Evolutionary conservation across 2,113 vertebrate species (phyloP).

Genomic region (Anser brachyrhynchus): DNA sequence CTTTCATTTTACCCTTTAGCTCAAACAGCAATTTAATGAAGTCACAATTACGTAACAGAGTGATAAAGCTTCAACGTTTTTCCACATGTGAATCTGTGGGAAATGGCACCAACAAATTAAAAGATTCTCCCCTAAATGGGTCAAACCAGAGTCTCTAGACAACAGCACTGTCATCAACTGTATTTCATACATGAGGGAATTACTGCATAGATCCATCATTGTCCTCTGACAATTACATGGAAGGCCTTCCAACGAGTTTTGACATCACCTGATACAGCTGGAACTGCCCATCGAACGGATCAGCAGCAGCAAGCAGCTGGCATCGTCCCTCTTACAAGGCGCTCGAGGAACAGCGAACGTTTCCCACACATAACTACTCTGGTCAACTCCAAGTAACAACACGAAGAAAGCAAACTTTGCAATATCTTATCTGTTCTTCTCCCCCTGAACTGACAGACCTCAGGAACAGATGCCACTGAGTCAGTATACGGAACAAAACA

Average conservation of each 20-base stretch:
- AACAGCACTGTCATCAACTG: background rate
- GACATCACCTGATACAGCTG: background rate
- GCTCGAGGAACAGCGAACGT: background rate
- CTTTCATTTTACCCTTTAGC: background rate
- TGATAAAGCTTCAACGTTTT: background rate
- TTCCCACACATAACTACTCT: background rate
- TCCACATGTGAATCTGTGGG: background rate
- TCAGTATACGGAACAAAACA: conserved; percentile 18
- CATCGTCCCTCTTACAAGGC: background rate
- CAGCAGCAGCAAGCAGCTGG: background rate
- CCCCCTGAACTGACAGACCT: background rate
- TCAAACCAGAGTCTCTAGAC: background rate
- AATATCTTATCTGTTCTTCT: background rate
- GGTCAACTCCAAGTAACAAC: background rate
- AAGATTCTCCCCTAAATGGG: background rate
- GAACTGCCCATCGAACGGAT: fast-evolving
- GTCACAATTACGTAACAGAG: fast-evolving
- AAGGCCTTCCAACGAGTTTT: background rate
- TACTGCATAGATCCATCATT: background rate
- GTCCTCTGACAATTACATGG: background rate
- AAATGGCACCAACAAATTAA: background rate
- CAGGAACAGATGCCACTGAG: conserved; percentile 43
- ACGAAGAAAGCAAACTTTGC: background rate
- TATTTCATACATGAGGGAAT: background rate
- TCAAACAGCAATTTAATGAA: background rate